Evolutionary conservation across 2,888 invertebrate species (phyloP), one percentile per base, ranked within the genome.

Genomic region (Heliconius erato): DNA sequence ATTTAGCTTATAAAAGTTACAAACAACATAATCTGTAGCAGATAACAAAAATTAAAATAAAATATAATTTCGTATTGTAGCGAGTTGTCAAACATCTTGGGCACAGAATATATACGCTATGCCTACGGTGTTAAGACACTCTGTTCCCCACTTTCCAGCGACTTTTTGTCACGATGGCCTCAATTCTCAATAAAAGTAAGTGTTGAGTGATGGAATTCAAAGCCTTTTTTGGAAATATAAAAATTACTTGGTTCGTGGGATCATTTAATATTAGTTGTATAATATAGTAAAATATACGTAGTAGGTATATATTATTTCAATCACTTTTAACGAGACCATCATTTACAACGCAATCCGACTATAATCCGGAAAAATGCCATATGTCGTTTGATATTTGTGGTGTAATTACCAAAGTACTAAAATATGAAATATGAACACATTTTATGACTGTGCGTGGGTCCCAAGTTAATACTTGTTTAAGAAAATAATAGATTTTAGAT

Each of bases 341-440:
- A 40, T 40, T 40, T n/a, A 71, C 12, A 71, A 69, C n/a, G 40
- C 40, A 40, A 44, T 71, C n/a, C 40, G 71, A 11, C 40, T 23
- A 71, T 71, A 71, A 71, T 40, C 44, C 7, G n/a, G 71, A 44
- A 16, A 72, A 72, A 72, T 72, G 7, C 44, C 71, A 71, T 72
- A 72, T 72, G 71, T 72, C 14, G 44, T 69, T 69, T 40, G n/a
- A 69, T 69, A 69, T 69, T 69, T 69, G 69, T 40, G 40, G n/a
- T 40, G 44, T 71, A 16, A 71, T 71, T 71, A 71, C 71, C 44
- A 72, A 72, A 72, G 71, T 72, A n/a, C 14, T 72, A 40, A 71
- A 71, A 40, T 71, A 71, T 71, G 71, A 71, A 35, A 71, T 71
- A 40, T 71, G 40, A 40, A n/a, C n/a, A 14, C 40, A n/a, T 40